phyloP scores from a whole-genome alignment of 2,797 vertebrate genomes.

The Trichosurus vulpecula region DNA sequence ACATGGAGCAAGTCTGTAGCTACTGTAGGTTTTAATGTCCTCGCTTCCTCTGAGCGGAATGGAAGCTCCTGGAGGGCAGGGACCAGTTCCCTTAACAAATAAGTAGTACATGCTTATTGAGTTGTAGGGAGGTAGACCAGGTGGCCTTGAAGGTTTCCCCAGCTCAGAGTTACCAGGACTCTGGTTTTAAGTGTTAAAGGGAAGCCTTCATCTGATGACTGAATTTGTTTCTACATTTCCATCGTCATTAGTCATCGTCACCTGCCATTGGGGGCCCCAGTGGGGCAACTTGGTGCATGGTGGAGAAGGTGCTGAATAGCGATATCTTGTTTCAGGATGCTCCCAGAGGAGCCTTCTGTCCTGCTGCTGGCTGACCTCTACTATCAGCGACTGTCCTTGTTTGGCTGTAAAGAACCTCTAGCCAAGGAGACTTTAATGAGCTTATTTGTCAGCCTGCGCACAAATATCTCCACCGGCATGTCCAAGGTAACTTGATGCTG shows the following conservation, averaged over 20 bases:
- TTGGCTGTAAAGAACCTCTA: conserved; percentile 89
- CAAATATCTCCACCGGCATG: conserved; percentile 92
- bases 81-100: neutral
- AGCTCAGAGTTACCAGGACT: neutral
- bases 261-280: neutral
- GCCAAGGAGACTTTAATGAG: conserved; percentile 89
- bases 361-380: conserved; percentile 95
- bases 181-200: neutral
- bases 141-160: neutral
- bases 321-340: conserved; percentile 84
- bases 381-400: conserved; percentile 92
- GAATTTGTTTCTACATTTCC: neutral
- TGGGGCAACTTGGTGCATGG: neutral
- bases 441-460: conserved; percentile 88
- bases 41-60: neutral
- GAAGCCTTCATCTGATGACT: neutral
- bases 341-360: conserved; percentile 90
- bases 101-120: neutral
- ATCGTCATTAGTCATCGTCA: neutral
- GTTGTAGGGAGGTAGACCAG: neutral
- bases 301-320: neutral
- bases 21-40: neutral
- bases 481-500: conserved; percentile 89
- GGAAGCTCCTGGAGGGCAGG: neutral
- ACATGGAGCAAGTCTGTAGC: neutral